Percentiles rank a stretch among this genome's conserved stretches.
These are phyloP conservation scores for Plecotus auritus DNA, from an alignment of 2,113 vertebrate species.

Conservation along the genomic window DNA sequence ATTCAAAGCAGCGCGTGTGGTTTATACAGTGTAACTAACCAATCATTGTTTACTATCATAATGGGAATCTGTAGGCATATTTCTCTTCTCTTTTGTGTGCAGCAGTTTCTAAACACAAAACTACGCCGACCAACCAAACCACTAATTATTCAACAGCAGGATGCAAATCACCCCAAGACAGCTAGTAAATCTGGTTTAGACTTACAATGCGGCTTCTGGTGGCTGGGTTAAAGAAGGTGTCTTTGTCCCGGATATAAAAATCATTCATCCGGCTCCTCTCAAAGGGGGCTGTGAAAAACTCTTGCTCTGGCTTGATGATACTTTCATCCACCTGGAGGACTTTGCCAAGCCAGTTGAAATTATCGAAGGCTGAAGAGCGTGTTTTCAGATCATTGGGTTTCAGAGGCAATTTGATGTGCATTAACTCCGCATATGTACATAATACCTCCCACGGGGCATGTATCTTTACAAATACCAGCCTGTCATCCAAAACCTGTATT, in stretches of 20 bases:
- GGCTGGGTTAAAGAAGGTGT: constrained; percentile 91
- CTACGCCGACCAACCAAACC: background rate
- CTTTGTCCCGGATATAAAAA: constrained; percentile 87
- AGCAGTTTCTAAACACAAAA: background rate
- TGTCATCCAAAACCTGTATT: constrained; percentile 86
- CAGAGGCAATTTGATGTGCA: constrained; percentile 94
- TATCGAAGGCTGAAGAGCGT: constrained; percentile 79
- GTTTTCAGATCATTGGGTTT: constrained; percentile 85
- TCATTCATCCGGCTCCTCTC: constrained; percentile 84
- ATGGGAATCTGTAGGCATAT: background rate
- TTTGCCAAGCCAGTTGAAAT: constrained; percentile 83
- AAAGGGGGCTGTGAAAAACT: constrained; percentile 93
- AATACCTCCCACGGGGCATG: constrained; percentile 93
- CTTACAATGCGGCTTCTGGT: constrained; percentile 94
- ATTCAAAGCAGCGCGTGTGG: background rate
- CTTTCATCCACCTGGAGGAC: constrained; percentile 87
- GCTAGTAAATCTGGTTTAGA: constrained; percentile 17
- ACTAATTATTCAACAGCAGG: background rate
- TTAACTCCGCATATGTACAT: constrained; percentile 90
- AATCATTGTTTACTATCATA: background rate
- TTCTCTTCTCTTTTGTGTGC: background rate
- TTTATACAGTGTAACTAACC: background rate
- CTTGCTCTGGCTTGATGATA: constrained; percentile 87
- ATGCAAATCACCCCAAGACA: background rate
- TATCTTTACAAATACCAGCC: constrained; percentile 89